Evolutionary conservation across 2,113 vertebrate species (phyloP).

Genomic region (Plotosus lineatus): DNA sequence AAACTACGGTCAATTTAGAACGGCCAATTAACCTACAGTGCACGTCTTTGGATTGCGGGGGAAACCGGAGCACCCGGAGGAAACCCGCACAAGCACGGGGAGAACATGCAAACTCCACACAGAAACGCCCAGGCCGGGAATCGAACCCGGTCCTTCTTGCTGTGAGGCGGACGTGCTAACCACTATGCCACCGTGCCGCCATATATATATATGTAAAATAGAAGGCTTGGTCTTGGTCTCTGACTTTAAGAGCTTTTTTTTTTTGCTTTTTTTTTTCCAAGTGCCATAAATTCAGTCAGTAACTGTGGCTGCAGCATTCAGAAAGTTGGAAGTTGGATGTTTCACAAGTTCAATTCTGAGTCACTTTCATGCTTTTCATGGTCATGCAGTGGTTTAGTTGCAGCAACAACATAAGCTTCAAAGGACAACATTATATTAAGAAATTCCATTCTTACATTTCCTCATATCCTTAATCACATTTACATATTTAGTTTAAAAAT

Average conservation of each 20-base stretch:
- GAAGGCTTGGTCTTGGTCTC: background rate
- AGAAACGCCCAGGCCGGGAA: no score
- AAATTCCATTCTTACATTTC: background rate
- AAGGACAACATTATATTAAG: background rate
- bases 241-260: background rate
- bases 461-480: background rate
- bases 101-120: no score
- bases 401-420: background rate
- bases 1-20: no score
- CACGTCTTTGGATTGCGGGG: no score
- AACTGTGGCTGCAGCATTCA: background rate
- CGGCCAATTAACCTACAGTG: no score
- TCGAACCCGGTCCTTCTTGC: no score
- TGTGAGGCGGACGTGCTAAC: no score
- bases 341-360: slow-evolving; percentile 1
- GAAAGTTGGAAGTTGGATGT: background rate
- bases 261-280: no score
- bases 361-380: background rate
- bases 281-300: background rate
- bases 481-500: background rate
- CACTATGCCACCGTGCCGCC: no score
- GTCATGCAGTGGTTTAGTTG: background rate
- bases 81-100: no score
- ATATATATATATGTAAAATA: no score
- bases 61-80: no score